Evolutionary conservation across 2,113 vertebrate species (phyloP), one percentile per base, ranked within the genome.

Genomic region (Equus quagga): DNA sequence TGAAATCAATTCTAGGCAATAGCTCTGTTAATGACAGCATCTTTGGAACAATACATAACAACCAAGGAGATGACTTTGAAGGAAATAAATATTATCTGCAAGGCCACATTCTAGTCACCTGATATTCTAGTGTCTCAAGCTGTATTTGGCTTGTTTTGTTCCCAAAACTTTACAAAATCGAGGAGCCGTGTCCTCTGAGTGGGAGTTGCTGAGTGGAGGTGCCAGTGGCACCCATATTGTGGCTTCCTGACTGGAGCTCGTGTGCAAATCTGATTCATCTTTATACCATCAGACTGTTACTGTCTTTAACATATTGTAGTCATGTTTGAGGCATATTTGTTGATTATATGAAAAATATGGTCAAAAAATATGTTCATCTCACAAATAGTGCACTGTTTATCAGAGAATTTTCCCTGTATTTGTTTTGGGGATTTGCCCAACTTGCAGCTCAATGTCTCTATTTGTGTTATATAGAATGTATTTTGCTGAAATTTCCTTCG

Each of bases 101-200:
- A 3, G 10, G 14, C 1, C 3, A 8, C 8, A 56, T 76, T 75
- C 46, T n/a, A 10, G 46, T 21, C 26, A 26, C 7, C n/a, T 72
- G 21, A 3, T 2, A 12, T 31, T 36, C 8, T 36, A 44, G 51
- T 69, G 1, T 28, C 2, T 62, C 11, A 62, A 6, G 2, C 15
- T 64, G 13, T 14, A 24, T 81, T 79, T 41, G 58, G 2, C 12
- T 82, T n/a, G 11, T 36, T 76, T 92, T 91, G 4, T n/a, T 26
- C 54, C 2, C 23, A 49, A 89, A 56, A 26, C 2, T 60, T 23
- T 85, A 18, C 9, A 3, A 79, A 92, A 64, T 51, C 44, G 5
- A 67, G 10, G 15, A 46, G 0, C 19, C 3, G 1, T 11, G 10
- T 23, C 3, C 5, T 65, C 0, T 60, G 36, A 2, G 24, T 7